These are phyloP conservation scores for Columba janthina DNA, from an alignment of 2,113 vertebrate species.

Conservation along the genomic window DNA sequence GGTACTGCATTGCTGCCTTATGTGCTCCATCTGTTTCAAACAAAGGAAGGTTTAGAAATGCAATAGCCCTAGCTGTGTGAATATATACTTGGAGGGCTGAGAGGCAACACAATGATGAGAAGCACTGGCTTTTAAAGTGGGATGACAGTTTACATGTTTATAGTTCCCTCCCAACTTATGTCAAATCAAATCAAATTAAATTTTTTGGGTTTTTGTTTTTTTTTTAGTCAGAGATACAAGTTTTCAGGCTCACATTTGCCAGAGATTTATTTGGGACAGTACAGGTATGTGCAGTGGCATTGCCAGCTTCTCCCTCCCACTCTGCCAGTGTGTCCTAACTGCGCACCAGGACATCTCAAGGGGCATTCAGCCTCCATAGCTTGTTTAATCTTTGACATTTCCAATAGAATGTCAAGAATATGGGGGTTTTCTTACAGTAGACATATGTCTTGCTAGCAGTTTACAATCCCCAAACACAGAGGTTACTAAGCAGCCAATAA, in stretches of 20 bases:
- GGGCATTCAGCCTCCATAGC: not conserved
- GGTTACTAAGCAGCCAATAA: not conserved
- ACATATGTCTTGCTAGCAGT: not conserved
- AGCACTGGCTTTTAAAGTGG: not conserved
- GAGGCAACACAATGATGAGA: not conserved
- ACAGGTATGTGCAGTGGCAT: not conserved
- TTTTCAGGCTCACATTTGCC: not conserved
- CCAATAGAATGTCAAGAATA: not conserved
- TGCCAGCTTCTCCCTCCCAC: not conserved
- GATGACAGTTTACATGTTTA: not conserved
- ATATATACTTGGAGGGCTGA: not conserved
- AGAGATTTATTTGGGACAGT: not conserved
- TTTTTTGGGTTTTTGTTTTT: too few relatives aligned
- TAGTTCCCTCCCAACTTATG: not conserved
- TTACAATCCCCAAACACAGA: not conserved
- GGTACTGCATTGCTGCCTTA: not conserved
- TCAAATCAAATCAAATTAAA: not conserved
- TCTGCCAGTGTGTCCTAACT: not conserved
- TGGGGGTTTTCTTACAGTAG: fast-evolving
- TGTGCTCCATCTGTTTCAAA: not conserved
- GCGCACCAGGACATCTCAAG: not conserved
- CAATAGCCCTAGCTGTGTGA: not conserved
- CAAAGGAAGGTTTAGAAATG: not conserved
- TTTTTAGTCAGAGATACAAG: not conserved
- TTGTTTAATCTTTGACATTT: not conserved